Evolutionary conservation across 2,888 invertebrate species (phyloP).

Genomic region (Baccha elongata): DNA sequence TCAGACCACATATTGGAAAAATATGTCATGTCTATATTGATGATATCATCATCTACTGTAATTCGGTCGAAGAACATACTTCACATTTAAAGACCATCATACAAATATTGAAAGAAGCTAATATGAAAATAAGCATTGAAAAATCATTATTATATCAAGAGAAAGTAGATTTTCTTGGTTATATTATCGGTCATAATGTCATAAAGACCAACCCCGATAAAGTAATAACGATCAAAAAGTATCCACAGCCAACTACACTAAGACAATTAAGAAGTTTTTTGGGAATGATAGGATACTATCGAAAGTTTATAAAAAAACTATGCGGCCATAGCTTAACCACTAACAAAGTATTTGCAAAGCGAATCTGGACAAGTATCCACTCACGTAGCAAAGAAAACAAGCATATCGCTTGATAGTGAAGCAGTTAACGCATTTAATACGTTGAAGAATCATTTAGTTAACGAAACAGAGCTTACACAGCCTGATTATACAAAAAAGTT

Average conservation of each 20-base stretch:
- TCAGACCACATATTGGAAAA: too few species aligned
- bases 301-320: slow-evolving; percentile 31
- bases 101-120: slow-evolving; percentile 10
- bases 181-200: slow-evolving; percentile 21
- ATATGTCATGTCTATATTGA: too few species aligned
- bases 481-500: slow-evolving; percentile 30
- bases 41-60: slow-evolving; percentile 18
- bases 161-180: slow-evolving; percentile 40
- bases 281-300: slow-evolving; percentile 33
- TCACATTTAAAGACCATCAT: slow-evolving; percentile 19
- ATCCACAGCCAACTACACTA: slow-evolving; percentile 19
- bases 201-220: slow-evolving; percentile 29
- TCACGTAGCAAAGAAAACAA: background rate
- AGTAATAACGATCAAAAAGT: slow-evolving; percentile 19
- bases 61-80: background rate
- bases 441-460: background rate
- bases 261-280: slow-evolving; percentile 14
- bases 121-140: slow-evolving; percentile 30
- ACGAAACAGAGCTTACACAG: background rate
- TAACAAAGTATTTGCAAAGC: slow-evolving; percentile 10
- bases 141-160: slow-evolving; percentile 28
- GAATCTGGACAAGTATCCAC: background rate
- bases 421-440: slow-evolving; percentile 2
- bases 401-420: background rate
- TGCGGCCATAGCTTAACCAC: slow-evolving; percentile 16